These are phyloP conservation scores for Actinostola sp. DNA, from an alignment of 92 coral and sea anemone species.

Conservation along the genomic window DNA sequence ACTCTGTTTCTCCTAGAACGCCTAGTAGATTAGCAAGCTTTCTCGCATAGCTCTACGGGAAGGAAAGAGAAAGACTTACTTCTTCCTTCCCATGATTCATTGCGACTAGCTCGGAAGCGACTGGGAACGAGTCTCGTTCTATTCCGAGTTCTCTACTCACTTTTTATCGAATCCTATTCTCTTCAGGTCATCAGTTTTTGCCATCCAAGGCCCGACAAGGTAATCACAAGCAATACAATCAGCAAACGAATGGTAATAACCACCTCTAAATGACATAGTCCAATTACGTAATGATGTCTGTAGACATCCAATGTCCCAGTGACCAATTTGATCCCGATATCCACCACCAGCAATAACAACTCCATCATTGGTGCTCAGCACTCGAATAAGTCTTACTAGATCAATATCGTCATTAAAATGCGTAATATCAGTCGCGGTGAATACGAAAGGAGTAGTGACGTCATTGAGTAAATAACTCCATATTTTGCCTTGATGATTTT, in stretches of 20 bases:
- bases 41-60: no score
- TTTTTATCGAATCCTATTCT: conserved; percentile 66
- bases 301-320: conserved; percentile 95
- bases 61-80: no score
- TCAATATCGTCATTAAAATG: conserved; percentile 60
- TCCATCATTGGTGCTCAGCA: conserved; percentile 72
- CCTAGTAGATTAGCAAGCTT: no score
- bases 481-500: conserved; percentile 30
- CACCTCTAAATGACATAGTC: conserved; percentile 78
- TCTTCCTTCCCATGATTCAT: no score
- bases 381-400: conserved; percentile 54
- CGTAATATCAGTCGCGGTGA: conserved; percentile 32
- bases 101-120: no score
- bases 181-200: conserved; percentile 72
- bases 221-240: conserved; percentile 92
- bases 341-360: conserved; percentile 84
- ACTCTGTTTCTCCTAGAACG: no score
- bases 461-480: conserved; percentile 17
- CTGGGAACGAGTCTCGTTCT: no score
- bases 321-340: conserved; percentile 74
- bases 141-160: conserved; percentile 65
- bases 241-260: conserved; percentile 82
- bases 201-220: conserved; percentile 90
- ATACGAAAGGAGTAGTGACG: conserved; percentile 43
- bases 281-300: conserved; percentile 84